Base-by-base conservation (phyloP, 2,113 vertebrate species). In the Hydropotes inermis region DNA sequence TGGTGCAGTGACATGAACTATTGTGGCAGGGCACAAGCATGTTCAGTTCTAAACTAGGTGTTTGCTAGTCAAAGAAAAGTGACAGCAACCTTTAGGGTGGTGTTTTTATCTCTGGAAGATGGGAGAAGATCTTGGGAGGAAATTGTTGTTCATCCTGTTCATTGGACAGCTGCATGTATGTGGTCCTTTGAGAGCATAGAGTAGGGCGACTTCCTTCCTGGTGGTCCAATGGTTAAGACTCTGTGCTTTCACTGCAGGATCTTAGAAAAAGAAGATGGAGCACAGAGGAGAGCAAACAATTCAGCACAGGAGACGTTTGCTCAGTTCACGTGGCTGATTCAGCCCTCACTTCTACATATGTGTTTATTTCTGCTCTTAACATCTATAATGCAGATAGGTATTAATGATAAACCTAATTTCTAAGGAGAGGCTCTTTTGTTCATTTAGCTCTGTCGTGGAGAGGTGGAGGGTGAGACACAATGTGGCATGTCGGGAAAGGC, bases 111-210 rank as follows among this genome's bases (percentile, higher is more conserved):
- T 64, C 84, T 84, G 33, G 17, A 81, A 78, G 55, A 11, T 19
- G 9, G 76, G 78, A 61, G 47, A 47, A 74, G 39, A n/a, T 39
- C 74, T 76, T 39, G 36, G 70, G 36, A 61, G 52, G 43, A 89
- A 45, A 28, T 11, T n/a, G 6, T 21, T 58, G 79, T 81, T 64
- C 45, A 19, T 81, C 33, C 11, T 50, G 25, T 39, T 93, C 67
- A 50, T 6, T 13, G 61, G 10, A 88, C 27, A 50, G 15, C 23
- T 57, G 14, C 27, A 9, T 0, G 1, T 14, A 9, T 0, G 1
- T 14, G 39, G 39, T n/a, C 60, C 19, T 88, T 76, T 58, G 19
- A 70, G 67, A 89, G 55, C 21, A 45, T 13, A 28, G 64, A 36
- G n/a, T 58, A 36, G 55, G 54, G 47, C 2, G 33, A 81, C 78